A percentile compares a stretch with the other conserved stretches of the same genome.
Conservation (phyloP, 2,113 vertebrate species). For the Eulemur rufifrons region DNA sequence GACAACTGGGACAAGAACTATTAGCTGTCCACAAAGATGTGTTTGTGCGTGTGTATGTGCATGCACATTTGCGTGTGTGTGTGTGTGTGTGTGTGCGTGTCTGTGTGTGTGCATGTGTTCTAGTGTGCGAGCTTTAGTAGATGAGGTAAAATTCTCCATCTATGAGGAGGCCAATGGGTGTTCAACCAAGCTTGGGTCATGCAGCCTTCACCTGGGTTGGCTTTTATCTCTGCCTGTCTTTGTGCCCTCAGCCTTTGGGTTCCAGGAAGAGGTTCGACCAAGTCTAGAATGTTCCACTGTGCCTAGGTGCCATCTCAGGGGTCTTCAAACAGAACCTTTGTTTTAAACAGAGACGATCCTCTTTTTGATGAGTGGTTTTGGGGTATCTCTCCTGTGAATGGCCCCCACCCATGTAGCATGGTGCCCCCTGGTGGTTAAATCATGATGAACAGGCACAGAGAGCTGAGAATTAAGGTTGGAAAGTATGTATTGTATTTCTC, state of each 20-base stretch:
- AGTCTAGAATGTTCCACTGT: not conserved
- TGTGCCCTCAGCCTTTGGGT: not conserved
- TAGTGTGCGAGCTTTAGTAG: not conserved
- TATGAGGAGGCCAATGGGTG: not conserved
- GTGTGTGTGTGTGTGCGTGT: not conserved
- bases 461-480: not conserved
- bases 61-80: not conserved
- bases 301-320: not conserved
- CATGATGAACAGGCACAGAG: not conserved
- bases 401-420: accelerated
- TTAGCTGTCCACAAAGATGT: not conserved
- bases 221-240: too few species aligned
- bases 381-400: not conserved
- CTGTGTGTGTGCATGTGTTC: not conserved
- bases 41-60: not conserved
- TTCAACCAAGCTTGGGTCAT: not conserved
- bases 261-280: not conserved
- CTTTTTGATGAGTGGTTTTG: not conserved
- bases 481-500: not conserved
- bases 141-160: not conserved
- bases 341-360: not conserved
- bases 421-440: not conserved
- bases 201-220: not conserved
- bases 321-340: not conserved
- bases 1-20: not conserved